A percentile compares a stretch with the other conserved stretches of the same genome.
phyloP scores from a whole-genome alignment of 2,888 invertebrate species.

The Ctenicera cuprea region DNA sequence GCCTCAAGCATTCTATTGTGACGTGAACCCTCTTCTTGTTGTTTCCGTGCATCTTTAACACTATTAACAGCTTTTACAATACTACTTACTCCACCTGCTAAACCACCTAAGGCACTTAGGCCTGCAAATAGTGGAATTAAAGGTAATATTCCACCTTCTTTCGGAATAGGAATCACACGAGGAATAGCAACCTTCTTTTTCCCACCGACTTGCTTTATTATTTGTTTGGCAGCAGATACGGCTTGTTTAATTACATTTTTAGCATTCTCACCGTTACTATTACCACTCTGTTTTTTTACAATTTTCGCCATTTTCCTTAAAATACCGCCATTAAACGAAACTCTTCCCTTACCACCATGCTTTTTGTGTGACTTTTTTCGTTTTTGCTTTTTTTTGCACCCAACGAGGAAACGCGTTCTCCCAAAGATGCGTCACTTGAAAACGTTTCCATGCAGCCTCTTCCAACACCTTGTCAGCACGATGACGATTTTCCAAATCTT shows the following conservation, averaged over 20 bases:
- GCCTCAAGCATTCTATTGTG: constrained; percentile 61
- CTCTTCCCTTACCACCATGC: background rate
- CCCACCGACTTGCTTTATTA: constrained; percentile 27
- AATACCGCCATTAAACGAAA: constrained; percentile 6
- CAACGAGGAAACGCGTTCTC: constrained; percentile 62
- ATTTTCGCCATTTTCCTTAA: background rate
- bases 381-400: too few relatives aligned
- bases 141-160: constrained; percentile 65
- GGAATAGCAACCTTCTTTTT: constrained; percentile 23
- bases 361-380: too few relatives aligned
- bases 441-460: constrained; percentile 58
- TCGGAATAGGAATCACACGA: constrained; percentile 62
- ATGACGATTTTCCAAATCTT: constrained; percentile 53
- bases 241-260: constrained; percentile 12
- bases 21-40: constrained; percentile 57
- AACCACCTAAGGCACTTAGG: constrained; percentile 59
- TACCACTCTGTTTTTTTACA: background rate
- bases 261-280: background rate
- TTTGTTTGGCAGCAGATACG: constrained; percentile 1
- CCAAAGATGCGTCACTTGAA: constrained; percentile 57
- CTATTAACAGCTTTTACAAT: constrained; percentile 58
- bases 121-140: constrained; percentile 66
- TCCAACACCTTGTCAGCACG: constrained; percentile 60
- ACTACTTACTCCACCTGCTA: constrained; percentile 57
- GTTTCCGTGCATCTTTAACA: constrained; percentile 53